These are phyloP conservation scores for Oncorhynchus tshawytscha DNA, from an alignment of 2,113 vertebrate species.

Conservation along the genomic window DNA sequence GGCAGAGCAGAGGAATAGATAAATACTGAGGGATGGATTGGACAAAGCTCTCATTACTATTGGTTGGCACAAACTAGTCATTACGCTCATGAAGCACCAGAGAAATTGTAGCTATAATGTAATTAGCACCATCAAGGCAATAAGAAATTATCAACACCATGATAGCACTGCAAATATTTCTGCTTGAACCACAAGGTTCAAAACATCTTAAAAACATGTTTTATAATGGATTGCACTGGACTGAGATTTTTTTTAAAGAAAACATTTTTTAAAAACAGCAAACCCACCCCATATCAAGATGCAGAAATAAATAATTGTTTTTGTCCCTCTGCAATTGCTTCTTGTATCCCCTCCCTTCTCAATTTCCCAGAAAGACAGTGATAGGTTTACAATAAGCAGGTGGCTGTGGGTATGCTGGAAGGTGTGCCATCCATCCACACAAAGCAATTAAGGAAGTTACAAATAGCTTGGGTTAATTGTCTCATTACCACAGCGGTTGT, in stretches of 20 bases:
- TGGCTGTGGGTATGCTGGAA: neutral
- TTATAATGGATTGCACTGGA: neutral
- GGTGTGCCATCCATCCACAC: constrained; percentile 1
- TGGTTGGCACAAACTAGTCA: neutral
- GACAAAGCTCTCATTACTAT: neutral
- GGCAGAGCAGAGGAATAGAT: neutral
- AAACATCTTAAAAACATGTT: neutral
- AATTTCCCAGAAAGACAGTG: neutral
- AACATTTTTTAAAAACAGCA: neutral
- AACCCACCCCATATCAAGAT: neutral
- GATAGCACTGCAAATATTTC: neutral
- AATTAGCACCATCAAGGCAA: neutral
- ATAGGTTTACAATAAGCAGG: constrained; percentile 3
- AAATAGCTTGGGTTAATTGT: constrained; percentile 22
- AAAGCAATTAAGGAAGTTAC: constrained; percentile 21
- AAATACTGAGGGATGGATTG: neutral
- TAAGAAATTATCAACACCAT: neutral
- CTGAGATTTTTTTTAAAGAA: too few relatives aligned
- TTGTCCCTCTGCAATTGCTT: neutral
- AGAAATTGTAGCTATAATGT: neutral
- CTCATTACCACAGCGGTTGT: constrained; percentile 17
- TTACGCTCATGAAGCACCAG: neutral
- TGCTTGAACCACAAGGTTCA: neutral
- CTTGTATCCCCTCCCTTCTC: neutral
- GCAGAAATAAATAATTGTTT: neutral